phyloP scores from a whole-genome alignment of 2,113 vertebrate genomes.

The Oceanodroma tethys region DNA sequence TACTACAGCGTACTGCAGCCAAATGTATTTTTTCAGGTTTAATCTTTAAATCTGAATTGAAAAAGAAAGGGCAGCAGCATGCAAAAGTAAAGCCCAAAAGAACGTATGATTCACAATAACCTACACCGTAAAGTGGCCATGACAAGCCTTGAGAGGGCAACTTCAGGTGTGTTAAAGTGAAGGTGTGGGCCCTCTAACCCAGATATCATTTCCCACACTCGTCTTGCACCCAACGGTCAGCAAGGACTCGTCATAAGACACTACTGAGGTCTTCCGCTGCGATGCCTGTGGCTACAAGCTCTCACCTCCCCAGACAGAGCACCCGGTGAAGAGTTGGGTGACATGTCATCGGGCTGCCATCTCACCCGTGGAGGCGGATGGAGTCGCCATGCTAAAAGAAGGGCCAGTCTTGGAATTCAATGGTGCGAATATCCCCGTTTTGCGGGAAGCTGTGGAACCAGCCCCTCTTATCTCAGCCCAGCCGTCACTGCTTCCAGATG shows the following conservation, averaged over 20 bases:
- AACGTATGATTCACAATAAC: not conserved
- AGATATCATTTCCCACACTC: not conserved
- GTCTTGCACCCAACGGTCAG: fast-evolving
- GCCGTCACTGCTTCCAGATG: not conserved
- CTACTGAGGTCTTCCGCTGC: not conserved
- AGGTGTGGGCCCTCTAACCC: not conserved
- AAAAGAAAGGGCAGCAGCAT: not conserved
- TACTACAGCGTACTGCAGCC: not conserved
- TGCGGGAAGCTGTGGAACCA: not conserved
- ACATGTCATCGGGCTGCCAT: not conserved
- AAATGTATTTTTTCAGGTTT: not conserved
- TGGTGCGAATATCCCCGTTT: not conserved
- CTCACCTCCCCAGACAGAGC: not conserved
- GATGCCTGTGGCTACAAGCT: fast-evolving
- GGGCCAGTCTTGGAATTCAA: not conserved
- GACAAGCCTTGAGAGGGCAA: not conserved
- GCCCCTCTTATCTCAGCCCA: not conserved
- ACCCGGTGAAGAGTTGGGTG: not conserved
- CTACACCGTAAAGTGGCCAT: not conserved
- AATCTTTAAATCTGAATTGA: not conserved
- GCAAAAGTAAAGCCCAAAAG: not conserved
- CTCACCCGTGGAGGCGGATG: not conserved
- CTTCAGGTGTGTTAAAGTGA: not conserved
- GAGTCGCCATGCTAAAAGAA: not conserved
- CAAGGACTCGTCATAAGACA: not conserved